Conservation (phyloP, 35 echinoderm and acorn worm genomes). For the Apostichopus japonicus region DNA sequence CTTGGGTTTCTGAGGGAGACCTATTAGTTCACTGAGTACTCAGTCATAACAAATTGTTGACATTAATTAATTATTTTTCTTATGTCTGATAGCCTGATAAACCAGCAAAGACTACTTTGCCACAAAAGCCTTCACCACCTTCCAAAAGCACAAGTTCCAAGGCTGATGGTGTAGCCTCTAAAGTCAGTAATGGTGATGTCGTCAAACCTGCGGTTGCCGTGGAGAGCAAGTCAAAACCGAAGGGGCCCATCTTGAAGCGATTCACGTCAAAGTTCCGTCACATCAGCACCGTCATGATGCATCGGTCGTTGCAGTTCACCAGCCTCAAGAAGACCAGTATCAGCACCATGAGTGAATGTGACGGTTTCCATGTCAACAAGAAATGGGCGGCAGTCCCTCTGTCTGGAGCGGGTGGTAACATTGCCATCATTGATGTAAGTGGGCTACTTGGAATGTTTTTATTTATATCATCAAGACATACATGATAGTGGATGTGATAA, state of each 20-base stretch:
- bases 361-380: conserved; percentile 95
- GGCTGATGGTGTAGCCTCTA: neutral
- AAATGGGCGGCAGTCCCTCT: conserved; percentile 87
- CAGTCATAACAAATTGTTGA: too few relatives aligned
- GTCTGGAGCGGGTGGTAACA: conserved; percentile 77
- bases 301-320: conserved; percentile 68
- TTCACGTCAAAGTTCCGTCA: conserved; percentile 84
- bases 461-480: too few relatives aligned
- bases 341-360: conserved; percentile 89
- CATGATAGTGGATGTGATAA: too few relatives aligned
- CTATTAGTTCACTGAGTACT: too few relatives aligned
- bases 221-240: conserved; percentile 39
- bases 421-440: conserved; percentile 95
- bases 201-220: neutral
- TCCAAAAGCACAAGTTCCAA: neutral
- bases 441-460: too few relatives aligned
- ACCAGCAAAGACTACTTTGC: neutral
- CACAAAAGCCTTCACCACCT: neutral
- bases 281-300: conserved; percentile 51
- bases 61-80: neutral
- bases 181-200: neutral
- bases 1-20: too few relatives aligned
- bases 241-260: conserved; percentile 7
- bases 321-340: conserved; percentile 82
- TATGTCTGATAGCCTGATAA: neutral